phyloP scores from a whole-genome alignment of 1,140 invertebrate species.

The Pollicipes pollicipes region DNA sequence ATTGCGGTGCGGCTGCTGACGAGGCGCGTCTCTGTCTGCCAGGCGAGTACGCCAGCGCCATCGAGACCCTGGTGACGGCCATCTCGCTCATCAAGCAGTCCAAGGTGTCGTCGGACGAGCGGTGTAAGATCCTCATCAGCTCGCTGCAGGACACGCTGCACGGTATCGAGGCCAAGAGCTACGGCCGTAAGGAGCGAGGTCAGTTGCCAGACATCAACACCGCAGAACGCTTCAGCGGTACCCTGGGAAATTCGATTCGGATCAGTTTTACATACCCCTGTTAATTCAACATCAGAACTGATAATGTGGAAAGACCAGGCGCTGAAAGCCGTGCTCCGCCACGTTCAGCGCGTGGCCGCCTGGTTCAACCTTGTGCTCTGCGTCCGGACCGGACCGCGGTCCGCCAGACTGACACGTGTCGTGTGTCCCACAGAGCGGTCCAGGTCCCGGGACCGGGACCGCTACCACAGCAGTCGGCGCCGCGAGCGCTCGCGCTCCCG shows the following conservation, averaged over 20 bases:
- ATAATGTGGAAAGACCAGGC: too few species aligned
- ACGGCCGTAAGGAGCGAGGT: constrained; percentile 43
- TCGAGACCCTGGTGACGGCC: constrained; percentile 94
- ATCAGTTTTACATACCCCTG: background rate
- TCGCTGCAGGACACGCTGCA: constrained; percentile 91
- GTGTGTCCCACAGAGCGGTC: constrained; percentile 9
- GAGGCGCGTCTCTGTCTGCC: too few species aligned
- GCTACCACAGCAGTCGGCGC: constrained; percentile 39
- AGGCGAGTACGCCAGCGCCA: constrained; percentile 92
- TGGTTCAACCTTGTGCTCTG: background rate
- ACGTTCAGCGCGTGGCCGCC: too few species aligned
- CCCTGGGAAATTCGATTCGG: background rate
- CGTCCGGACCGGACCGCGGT: constrained; percentile 7
- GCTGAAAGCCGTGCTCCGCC: too few species aligned
- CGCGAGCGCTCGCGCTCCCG: constrained; percentile 60
- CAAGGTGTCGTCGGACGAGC: constrained; percentile 89
- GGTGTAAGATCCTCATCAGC: constrained; percentile 94
- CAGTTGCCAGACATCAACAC: constrained; percentile 21
- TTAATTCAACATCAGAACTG: too few species aligned
- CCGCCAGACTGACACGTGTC: constrained; percentile 5
- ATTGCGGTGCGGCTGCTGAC: too few species aligned
- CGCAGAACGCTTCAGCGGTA: background rate
- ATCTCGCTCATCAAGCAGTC: constrained; percentile 98
- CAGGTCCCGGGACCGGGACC: constrained; percentile 55
- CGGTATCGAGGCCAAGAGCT: constrained; percentile 91